Percentiles rank a stretch among this genome's conserved stretches.
These are phyloP conservation scores for Pterois miles DNA, from an alignment of 2,797 vertebrate genomes.

Conservation along the genomic window DNA sequence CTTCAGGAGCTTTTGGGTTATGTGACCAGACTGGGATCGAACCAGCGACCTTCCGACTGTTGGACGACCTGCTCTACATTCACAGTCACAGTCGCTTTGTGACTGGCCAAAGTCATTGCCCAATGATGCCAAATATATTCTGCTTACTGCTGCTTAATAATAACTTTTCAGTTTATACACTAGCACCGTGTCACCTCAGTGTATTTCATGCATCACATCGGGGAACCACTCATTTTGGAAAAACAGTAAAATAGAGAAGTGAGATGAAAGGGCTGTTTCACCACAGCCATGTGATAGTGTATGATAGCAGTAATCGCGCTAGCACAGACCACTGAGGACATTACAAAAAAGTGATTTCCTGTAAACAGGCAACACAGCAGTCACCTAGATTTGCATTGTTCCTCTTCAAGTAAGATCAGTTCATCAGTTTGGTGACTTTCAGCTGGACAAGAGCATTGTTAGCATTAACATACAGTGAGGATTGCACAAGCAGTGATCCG, in stretches of 20 bases:
- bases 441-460: background rate
- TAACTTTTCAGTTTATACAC: background rate
- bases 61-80: no score
- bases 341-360: background rate
- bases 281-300: background rate
- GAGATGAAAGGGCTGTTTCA: background rate
- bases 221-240: constrained; percentile 14
- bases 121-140: no score
- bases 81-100: no score
- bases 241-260: background rate
- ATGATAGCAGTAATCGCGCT: background rate
- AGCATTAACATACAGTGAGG: background rate
- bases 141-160: no score
- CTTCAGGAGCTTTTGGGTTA: no score
- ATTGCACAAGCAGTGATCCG: background rate
- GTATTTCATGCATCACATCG: background rate
- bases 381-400: background rate
- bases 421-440: background rate
- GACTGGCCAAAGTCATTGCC: no score
- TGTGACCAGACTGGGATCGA: no score
- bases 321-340: background rate
- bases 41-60: no score
- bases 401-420: background rate
- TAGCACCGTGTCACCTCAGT: background rate
- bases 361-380: background rate